Percentiles rank a stretch among this genome's conserved stretches.
These are phyloP conservation scores for Dasysyrphus tricinctus DNA, from an alignment of 2,888 invertebrate species.

Conservation along the genomic window DNA sequence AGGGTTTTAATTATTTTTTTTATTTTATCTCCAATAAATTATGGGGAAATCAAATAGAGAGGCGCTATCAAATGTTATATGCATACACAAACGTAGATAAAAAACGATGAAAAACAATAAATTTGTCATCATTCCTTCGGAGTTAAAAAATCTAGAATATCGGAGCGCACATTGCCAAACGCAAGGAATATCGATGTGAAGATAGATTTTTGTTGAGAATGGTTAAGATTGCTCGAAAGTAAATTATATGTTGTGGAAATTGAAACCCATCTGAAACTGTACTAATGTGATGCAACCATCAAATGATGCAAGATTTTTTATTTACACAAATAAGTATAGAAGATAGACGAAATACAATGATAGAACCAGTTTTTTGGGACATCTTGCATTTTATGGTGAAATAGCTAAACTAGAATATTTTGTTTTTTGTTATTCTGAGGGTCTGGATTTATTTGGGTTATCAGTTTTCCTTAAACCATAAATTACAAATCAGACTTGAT, in stretches of 20 bases:
- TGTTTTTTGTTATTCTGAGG: neutral
- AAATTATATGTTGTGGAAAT: neutral
- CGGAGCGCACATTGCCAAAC: neutral
- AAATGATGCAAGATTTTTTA: neutral
- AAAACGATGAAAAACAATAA: neutral
- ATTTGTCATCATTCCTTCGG: neutral
- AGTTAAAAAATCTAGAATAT: neutral
- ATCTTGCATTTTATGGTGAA: conserved; percentile 6
- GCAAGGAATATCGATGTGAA: neutral
- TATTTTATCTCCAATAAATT: conserved; percentile 11
- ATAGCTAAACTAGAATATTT: conserved; percentile 2
- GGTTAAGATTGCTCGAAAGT: conserved; percentile 8
- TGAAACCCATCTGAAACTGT: neutral
- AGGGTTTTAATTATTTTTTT: conserved; percentile 26
- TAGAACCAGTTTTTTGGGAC: neutral
- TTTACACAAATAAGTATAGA: neutral
- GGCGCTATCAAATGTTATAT: neutral
- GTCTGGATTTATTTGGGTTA: neutral
- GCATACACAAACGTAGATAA: neutral
- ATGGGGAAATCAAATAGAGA: conserved; percentile 42
- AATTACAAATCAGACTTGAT: no score
- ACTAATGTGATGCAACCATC: neutral
- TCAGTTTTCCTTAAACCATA: neutral
- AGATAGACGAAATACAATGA: neutral
- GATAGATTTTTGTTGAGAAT: conserved; percentile 3